Evolutionary conservation across 2,797 vertebrate genomes (phyloP), one percentile per base, ranked within the genome.

Genomic region (Octomys mimax): DNA sequence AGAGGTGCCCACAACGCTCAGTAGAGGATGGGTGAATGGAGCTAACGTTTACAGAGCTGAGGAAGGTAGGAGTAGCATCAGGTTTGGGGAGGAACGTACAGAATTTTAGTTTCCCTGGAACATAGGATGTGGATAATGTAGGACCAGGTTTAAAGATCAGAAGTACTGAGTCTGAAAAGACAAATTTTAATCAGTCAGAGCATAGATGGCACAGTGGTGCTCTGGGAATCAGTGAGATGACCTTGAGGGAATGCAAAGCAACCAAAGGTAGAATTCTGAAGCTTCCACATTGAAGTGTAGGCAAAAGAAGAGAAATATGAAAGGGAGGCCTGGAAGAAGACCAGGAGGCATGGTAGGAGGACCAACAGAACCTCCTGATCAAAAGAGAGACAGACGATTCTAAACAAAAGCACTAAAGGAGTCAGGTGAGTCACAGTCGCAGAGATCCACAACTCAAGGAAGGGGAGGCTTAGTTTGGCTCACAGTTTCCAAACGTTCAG

Each of bases 381-480:
- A 82, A 66, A 46, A 84, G 57, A 46, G 18, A 57, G 70, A 46
- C 52, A 26, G 71, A 19, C 54, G 31, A 24, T 68, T 91, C 16
- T 73, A 16, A 85, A 61, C 11, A 21, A 52, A 28, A 80, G 6
- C 8, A 75, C 26, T 31, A 12, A 49, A 39, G 21, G 54, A n/a
- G 46, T 26, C 16, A 2, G 1, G 4, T 4, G 19, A 31, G 28
- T 13, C 39, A 24, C 10, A 13, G 22, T 8, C 4, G 42, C 13
- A 49, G 10, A 49, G 42, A 16, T 26, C 73, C 42, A 77, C 73
- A 31, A 49, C 26, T 31, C 31, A 31, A 14, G 14, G 73, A 12
- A 28, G 39, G 24, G 39, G 42, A 75, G 13, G 73, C 14, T 46
- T 16, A 75, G 46, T 75, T 75, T 28, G 73, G 6, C 24, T 75